phyloP scores from a whole-genome alignment of 2,888 invertebrate species.

The Crioceris asparagi region DNA sequence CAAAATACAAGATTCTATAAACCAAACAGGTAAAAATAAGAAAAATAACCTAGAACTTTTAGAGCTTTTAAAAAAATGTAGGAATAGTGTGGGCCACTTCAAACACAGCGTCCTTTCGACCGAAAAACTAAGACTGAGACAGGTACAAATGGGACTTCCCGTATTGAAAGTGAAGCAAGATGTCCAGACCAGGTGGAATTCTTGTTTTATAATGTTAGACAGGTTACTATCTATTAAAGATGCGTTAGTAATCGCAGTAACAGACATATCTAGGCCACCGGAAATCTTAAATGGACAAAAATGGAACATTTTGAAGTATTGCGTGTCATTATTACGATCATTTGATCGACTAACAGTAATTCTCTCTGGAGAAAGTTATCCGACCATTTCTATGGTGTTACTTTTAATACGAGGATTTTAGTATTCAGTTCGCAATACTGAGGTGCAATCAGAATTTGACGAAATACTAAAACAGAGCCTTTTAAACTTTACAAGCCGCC shows the following conservation, averaged over 20 bases:
- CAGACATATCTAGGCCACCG: too few relatives aligned
- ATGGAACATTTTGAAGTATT: constrained; percentile 18
- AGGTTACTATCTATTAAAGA: constrained; percentile 14
- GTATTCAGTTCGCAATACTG: constrained; percentile 2
- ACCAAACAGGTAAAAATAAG: too few relatives aligned
- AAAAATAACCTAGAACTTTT: constrained; percentile 4
- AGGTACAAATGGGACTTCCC: constrained; percentile 18
- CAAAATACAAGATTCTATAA: too few relatives aligned
- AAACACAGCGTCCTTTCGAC: constrained; percentile 20
- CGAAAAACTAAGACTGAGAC: constrained; percentile 18
- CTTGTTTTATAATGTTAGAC: constrained; percentile 18
- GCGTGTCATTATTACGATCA: constrained; percentile 17
- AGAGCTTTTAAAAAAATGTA: constrained; percentile 17
- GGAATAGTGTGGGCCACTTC: constrained; percentile 19
- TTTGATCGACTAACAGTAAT: constrained; percentile 15
- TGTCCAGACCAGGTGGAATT: constrained; percentile 23
- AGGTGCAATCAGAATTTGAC: constrained; percentile 11
- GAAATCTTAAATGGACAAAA: constrained; percentile 18
- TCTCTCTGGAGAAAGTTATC: constrained; percentile 21
- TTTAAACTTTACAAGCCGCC: constrained; percentile 8
- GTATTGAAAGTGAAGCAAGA: constrained; percentile 23
- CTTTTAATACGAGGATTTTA: constrained; percentile 20
- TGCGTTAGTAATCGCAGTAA: too few relatives aligned
- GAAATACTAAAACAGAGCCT: constrained; percentile 10
- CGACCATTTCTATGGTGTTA: constrained; percentile 19